These are phyloP conservation scores for Crotalus horridus DNA, from an alignment of 2,113 vertebrate genomes.

Conservation along the genomic window DNA sequence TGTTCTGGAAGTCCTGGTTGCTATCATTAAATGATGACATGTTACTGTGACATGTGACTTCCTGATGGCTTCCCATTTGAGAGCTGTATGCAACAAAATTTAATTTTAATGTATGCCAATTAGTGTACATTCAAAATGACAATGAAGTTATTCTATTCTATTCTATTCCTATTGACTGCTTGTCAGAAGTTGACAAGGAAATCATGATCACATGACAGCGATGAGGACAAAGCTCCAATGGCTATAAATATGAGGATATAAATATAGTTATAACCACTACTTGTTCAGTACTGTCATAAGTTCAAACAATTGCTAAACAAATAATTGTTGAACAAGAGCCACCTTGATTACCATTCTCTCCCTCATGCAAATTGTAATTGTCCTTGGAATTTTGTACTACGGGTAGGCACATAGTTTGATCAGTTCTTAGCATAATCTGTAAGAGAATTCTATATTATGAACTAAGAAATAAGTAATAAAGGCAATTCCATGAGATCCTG, in stretches of 20 bases:
- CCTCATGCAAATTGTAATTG: neutral
- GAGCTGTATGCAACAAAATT: too few relatives aligned
- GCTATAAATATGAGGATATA: neutral
- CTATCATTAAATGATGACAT: neutral
- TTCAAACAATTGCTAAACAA: neutral
- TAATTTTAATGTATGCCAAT: too few relatives aligned
- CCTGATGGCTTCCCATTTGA: neutral
- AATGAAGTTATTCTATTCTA: too few relatives aligned
- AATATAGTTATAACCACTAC: neutral
- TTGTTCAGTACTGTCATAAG: neutral
- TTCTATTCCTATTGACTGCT: neutral
- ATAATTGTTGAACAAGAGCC: neutral
- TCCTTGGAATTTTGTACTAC: neutral
- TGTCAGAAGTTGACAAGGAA: neutral
- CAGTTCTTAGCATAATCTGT: neutral
- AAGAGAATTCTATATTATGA: neutral
- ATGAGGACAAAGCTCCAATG: neutral
- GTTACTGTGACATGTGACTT: neutral
- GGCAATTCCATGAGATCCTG: neutral
- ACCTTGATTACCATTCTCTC: neutral
- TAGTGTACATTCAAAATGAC: too few relatives aligned
- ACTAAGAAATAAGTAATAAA: neutral
- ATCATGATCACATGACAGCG: neutral
- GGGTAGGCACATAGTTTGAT: neutral
- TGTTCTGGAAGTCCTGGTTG: neutral